These are phyloP conservation scores for Epinephelus fuscoguttatus DNA, from an alignment of 2,113 vertebrate genomes.

Conservation along the genomic window DNA sequence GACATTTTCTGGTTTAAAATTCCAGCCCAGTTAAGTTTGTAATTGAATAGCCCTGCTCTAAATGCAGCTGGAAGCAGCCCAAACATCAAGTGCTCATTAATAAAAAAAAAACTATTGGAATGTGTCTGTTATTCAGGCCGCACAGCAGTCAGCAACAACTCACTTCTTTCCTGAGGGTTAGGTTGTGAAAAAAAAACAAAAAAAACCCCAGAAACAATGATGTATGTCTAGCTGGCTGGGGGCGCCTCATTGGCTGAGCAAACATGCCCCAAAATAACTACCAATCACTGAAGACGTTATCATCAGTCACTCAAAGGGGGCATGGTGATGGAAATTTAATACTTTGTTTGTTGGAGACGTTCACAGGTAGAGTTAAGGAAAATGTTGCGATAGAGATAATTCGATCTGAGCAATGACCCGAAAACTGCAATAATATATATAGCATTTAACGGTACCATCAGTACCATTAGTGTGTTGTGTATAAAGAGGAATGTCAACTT, in stretches of 20 bases:
- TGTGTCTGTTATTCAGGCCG: constrained; percentile 91
- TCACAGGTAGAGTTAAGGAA: constrained; percentile 22
- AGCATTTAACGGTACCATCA: background rate
- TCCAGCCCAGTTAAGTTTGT: too few species aligned
- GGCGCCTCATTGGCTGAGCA: constrained; percentile 92
- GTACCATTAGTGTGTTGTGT: background rate
- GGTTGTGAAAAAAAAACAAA: constrained; percentile 72
- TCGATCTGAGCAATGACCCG: background rate
- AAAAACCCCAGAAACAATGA: constrained; percentile 92
- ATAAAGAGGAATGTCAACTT: constrained; percentile 32
- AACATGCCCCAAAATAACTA: constrained; percentile 93
- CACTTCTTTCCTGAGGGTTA: constrained; percentile 87
- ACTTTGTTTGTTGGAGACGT: constrained; percentile 36
- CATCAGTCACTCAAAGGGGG: constrained; percentile 88
- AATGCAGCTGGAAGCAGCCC: constrained; percentile 93
- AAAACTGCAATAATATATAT: background rate
- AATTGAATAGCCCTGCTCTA: constrained; percentile 68
- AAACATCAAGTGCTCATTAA: constrained; percentile 95
- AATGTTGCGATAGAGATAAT: background rate
- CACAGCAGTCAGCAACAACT: constrained; percentile 90
- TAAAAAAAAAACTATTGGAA: constrained; percentile 89
- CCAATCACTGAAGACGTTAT: constrained; percentile 91
- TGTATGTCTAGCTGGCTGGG: constrained; percentile 89
- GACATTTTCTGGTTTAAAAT: too few species aligned
- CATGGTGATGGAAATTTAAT: constrained; percentile 75